These are phyloP conservation scores for Samia ricini DNA, from an alignment of 1,140 invertebrate genomes.

Conservation along the genomic window DNA sequence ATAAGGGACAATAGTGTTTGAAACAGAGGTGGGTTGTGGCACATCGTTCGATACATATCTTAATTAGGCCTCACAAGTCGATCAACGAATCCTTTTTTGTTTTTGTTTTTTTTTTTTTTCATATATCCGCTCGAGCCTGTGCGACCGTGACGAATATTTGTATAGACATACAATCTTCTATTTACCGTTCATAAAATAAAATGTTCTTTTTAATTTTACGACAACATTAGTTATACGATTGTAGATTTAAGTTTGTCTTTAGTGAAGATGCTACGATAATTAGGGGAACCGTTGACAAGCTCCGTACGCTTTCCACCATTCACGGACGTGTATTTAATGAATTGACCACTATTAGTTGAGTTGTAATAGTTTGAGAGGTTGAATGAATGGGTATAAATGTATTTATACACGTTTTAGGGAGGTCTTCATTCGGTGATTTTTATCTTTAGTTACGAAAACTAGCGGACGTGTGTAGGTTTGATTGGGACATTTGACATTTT, in stretches of 20 bases:
- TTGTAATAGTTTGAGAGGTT: constrained; percentile 9
- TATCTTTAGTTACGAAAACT: background rate
- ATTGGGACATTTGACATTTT: constrained; percentile 1
- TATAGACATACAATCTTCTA: constrained; percentile 34
- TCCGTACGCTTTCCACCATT: constrained; percentile 14
- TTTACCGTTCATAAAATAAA: background rate
- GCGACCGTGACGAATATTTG: constrained; percentile 56
- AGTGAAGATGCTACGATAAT: constrained; percentile 13
- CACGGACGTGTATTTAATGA: constrained; percentile 11
- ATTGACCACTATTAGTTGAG: constrained; percentile 11
- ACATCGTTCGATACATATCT: constrained; percentile 71
- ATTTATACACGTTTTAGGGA: background rate
- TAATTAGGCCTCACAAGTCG: constrained; percentile 68
- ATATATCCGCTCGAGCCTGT: constrained; percentile 36
- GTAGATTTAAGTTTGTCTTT: constrained; percentile 5
- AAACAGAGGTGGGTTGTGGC: constrained; percentile 47
- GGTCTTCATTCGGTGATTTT: constrained; percentile 3
- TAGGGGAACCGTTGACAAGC: constrained; percentile 10
- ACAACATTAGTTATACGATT: background rate
- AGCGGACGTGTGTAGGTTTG: background rate
- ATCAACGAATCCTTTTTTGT: constrained; percentile 50
- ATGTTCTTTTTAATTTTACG: background rate
- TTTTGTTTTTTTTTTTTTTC: too few species aligned
- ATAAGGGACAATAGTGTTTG: constrained; percentile 45
- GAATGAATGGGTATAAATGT: constrained; percentile 12